Evolutionary conservation across 2,113 vertebrate genomes (phyloP), one percentile per base, ranked within the genome.

Genomic region (Heptranchias perlo): DNA sequence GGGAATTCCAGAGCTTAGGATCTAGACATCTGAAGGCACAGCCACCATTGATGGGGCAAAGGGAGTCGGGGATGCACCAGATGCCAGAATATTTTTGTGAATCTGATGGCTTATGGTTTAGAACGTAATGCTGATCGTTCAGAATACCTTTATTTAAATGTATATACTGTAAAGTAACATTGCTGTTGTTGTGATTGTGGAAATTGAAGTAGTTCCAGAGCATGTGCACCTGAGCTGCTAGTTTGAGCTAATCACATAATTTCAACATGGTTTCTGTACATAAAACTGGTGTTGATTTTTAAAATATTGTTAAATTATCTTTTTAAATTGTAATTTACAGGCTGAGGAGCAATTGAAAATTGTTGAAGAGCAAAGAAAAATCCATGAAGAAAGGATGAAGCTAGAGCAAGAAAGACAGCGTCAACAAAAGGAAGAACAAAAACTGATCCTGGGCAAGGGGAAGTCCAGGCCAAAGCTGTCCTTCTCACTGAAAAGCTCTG

Each of bases 301-400:
- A 47, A 11, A 8, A 25, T 28, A 52, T 11, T 62, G 10, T 31
- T 73, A 28, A 65, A 31, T 14, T 49, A 64, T 14, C 3, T 69
- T 93, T 94, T 39, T 47, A 11, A 35, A 23, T 96, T 94, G 44
- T 25, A 39, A 58, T 84, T 61, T 97, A 64, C 96, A 99, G 99
- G 99, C 99, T 96, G 99, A 99, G 98, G 99, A 99, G 97, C 99
- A 99, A 98, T 98, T 99, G 98, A 99, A 99, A 98, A 99, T 99
- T 98, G 99, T 99, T 97, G 99, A 99, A 98, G 99, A 99, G 97
- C 99, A 99, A 98, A 99, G 99, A 98, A 99, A 99, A 98, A 99
- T 99, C 98, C 99, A 99, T 96, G 99, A 99, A 98, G 99, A 99
- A 97, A 98, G 99, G 97, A 99, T 99, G 99, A 99, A 99, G 98